phyloP scores from a whole-genome alignment of 35 echinoderm and acorn worm genomes.

The Heliocidaris erythrogramma region DNA sequence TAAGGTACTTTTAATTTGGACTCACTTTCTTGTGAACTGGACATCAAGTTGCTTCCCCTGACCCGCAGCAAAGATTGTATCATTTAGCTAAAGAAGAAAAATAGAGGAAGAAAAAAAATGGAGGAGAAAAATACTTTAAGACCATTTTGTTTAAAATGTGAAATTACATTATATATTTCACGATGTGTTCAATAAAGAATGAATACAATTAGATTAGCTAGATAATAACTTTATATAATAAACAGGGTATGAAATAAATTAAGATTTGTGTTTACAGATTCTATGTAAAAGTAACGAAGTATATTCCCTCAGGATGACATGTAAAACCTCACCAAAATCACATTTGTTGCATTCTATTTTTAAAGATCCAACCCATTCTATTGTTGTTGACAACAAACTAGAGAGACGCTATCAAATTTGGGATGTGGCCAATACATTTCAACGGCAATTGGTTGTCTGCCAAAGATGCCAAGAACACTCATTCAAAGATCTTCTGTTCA shows the following conservation, averaged over 20 bases:
- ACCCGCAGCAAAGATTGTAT: conserved; percentile 91
- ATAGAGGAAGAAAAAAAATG: neutral
- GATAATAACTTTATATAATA: no score
- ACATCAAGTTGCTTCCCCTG: conserved; percentile 86
- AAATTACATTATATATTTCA: no score
- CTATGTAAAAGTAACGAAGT: no score
- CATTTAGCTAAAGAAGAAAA: conserved; percentile 70
- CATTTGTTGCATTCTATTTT: no score
- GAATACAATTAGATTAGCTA: no score
- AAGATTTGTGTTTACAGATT: no score
- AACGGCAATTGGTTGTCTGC: neutral
- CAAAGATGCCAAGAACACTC: neutral
- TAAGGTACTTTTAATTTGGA: neutral
- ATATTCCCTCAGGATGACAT: no score
- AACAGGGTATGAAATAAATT: no score
- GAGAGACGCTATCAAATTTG: neutral
- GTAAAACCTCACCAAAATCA: no score
- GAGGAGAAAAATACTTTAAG: neutral
- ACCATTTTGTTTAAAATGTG: no score
- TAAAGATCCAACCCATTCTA: neutral
- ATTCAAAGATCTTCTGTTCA: neutral
- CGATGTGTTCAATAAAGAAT: no score
- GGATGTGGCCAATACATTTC: neutral
- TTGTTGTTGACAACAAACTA: neutral
- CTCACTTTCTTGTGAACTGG: conserved; percentile 86